These are phyloP conservation scores for Bellardia pandia DNA, from an alignment of 2,888 invertebrate species.

Conservation along the genomic window DNA sequence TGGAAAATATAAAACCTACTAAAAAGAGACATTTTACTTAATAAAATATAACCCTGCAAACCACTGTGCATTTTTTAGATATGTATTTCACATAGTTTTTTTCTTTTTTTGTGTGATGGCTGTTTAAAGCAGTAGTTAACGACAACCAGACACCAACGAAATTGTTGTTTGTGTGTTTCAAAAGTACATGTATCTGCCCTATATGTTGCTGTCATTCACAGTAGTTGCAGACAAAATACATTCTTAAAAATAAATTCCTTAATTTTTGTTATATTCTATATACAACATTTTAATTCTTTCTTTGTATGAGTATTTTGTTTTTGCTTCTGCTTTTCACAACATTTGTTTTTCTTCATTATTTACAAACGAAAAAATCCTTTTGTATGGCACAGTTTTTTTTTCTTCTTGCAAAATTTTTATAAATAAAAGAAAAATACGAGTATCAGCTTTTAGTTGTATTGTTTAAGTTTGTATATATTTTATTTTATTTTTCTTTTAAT, in stretches of 20 bases:
- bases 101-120: not conserved
- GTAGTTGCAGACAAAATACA: conserved; percentile 14
- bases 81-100: not conserved
- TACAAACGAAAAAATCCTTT: not conserved
- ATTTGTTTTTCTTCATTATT: conserved; percentile 8
- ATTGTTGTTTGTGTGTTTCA: not conserved
- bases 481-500: conserved; percentile 28
- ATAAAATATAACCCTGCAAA: not conserved
- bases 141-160: conserved; percentile 16
- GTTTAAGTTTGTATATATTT: conserved; percentile 19
- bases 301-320: conserved; percentile 4
- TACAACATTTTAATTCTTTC: conserved; percentile 9
- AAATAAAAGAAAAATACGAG: not conserved
- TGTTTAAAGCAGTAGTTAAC: not conserved
- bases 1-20: not conserved
- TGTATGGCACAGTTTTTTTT: conserved; percentile 4
- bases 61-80: not conserved
- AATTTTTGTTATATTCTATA: not conserved
- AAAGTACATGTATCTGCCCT: not conserved
- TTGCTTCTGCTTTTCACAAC: not conserved
- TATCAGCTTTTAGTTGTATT: conserved; percentile 24
- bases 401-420: conserved; percentile 15
- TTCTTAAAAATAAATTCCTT: conserved; percentile 15
- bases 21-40: not conserved
- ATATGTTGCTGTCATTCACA: not conserved